Base-by-base conservation (phyloP, 2,113 vertebrate species). In the Dasyurus viverrinus region DNA sequence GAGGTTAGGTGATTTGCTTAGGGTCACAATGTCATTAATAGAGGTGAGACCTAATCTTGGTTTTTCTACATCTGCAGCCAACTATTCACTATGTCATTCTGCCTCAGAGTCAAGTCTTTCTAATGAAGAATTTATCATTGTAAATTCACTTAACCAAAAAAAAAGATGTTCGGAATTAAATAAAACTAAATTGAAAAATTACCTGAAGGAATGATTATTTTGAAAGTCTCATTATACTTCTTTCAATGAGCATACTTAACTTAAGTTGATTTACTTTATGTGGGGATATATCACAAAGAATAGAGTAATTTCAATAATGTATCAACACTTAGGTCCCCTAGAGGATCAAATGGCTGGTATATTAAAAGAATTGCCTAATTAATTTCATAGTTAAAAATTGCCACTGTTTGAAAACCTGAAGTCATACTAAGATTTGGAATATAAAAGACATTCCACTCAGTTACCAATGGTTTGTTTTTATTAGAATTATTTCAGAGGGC, bases 231-330 rank as follows among this genome's bases (percentile, higher is more conserved):
- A 92, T 94, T 92, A 95, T 57, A 91, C 42, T 94, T 47, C 93
- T 97, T 97, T 97, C 94, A 95, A 84, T 95, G 94, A 54, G 27
- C 47, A 60, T 89, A 52, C 68, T 84, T 84, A 76, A 76, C 60
- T 14, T n/a, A 76, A 76, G 68, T 23, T 84, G 68, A 42, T 84
- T 94, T 91, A 76, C 60, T 93, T 0, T 68, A 95, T 57, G 95
- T 93, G 91, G 91, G 91, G 91, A 90, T 76, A 93, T 92, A 52
- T 55, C 8, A 14, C 92, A 23, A 97, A 95, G 55, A 97, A 95
- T 2, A 92, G 91, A 42, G 11, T 52, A 68, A 93, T 97, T 97
- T 96, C 94, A 97, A 93, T 93, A 92, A 96, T 96, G 95, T 94
- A 95, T 95, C 46, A 96, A 90, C 92, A 92, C 52, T 48, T 95